Base-by-base conservation (phyloP, 2,113 vertebrate genomes). In the Pelobates fuscus region DNA sequence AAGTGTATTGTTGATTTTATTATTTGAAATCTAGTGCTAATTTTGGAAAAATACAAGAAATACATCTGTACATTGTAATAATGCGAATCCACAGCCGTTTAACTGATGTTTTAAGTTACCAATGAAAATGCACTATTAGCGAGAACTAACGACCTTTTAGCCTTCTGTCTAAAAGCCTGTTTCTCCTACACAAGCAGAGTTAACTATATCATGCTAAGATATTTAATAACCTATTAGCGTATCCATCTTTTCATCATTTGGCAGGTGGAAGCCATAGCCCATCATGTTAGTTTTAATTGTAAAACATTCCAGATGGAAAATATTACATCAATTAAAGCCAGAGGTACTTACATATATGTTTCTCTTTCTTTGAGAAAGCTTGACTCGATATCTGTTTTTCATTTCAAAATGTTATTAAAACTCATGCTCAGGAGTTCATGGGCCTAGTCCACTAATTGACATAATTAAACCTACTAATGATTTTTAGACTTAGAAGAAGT, bases 231-330 rank as follows among this genome's bases (percentile, higher is more conserved):
- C 94, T 95, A 97, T 98, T 98, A 95, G 93, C 90, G 92, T 93
- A 93, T 97, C 95, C 93, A 94, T 98, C 95, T 95, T 95, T 95
- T 96, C 94, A 95, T 93, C 93, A 87, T 97, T 95, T 97, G 96
- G 97, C 96, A 99, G 97, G 96, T 98, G 96, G 96, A 99, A 98
- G 94, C 94, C 94, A 93, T 94, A 95, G 93, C 92, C 91, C 92
- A 91, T 92, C 94, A 95, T n/a, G 96, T 96, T 95, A 94, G 93
- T 96, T 97, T 97, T 97, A 98, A 98, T 99, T 97, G 95, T 98
- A 99, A 99, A 91, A 93, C 94, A 96, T 95, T 96, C 95, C 96
- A 99, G 96, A 99, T 98, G 97, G 95, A 92, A 91, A 94, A 92
- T 87, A 91, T 91, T 82, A 83, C 89, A 88, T 94, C 97, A 96